Percentiles rank a stretch among this genome's conserved stretches.
phyloP scores from a whole-genome alignment of 2,113 vertebrate genomes.

The Pteruthius melanotis region DNA sequence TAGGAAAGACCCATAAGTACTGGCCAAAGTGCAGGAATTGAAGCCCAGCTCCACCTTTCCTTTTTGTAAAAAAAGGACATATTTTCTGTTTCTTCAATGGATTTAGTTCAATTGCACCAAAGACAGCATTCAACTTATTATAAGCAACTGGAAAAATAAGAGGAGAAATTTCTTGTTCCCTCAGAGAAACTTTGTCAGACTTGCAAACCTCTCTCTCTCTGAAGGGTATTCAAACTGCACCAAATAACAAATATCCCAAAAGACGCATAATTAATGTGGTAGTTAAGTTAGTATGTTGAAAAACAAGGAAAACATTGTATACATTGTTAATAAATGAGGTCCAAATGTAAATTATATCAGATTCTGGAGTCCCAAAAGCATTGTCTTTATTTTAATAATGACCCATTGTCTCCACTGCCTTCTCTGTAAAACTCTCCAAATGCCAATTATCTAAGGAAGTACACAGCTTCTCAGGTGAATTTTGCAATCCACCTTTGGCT shows the following conservation, averaged over 20 bases:
- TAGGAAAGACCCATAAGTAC: neutral
- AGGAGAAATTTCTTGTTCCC: neutral
- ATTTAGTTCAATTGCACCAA: neutral
- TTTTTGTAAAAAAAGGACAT: neutral
- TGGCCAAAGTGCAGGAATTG: neutral
- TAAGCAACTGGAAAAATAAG: neutral
- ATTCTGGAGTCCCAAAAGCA: neutral
- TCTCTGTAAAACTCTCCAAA: neutral
- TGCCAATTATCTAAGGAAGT: neutral
- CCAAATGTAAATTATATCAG: neutral
- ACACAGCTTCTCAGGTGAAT: neutral
- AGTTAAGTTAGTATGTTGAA: neutral
- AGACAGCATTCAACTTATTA: neutral
- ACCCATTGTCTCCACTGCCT: neutral
- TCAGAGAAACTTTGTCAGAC: neutral
- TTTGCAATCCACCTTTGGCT: neutral
- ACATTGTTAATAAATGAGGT: neutral
- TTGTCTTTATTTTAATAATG: neutral
- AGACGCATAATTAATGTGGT: neutral
- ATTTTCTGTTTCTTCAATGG: neutral
- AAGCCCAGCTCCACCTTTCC: neutral
- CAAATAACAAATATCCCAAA: neutral
- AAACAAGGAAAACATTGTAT: neutral
- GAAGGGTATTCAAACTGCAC: neutral
- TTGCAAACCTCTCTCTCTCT: neutral